Conservation (phyloP, 2,113 vertebrate species). For the Eclectus roratus region DNA sequence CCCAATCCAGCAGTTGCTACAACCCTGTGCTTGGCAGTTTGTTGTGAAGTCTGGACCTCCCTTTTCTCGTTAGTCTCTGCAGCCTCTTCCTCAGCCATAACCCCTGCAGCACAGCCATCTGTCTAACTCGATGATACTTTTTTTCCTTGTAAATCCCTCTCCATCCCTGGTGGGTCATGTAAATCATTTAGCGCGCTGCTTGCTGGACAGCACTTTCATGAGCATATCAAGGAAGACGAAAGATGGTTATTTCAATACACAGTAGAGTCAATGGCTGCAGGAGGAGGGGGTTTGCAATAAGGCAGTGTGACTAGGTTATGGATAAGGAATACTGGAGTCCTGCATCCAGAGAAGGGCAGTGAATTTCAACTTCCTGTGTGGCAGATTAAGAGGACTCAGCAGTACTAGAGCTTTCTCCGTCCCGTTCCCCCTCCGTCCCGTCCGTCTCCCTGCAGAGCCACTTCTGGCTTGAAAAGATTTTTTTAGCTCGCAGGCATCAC, state of each 20-base stretch:
- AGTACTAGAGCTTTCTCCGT: not conserved
- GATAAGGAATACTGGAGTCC: not conserved
- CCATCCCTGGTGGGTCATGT: slow-evolving; percentile 35
- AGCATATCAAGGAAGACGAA: not conserved
- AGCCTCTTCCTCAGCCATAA: slow-evolving; percentile 10
- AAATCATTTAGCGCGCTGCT: not conserved
- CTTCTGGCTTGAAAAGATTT: not conserved
- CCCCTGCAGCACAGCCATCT: slow-evolving; percentile 53
- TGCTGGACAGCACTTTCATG: not conserved
- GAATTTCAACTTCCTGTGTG: not conserved
- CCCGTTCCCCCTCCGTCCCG: too few species aligned
- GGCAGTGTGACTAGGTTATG: not conserved
- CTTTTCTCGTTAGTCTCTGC: not conserved
- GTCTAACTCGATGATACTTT: not conserved
- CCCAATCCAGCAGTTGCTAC: not conserved
- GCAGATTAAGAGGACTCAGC: not conserved
- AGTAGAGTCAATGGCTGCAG: not conserved
- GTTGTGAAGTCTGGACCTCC: not conserved
- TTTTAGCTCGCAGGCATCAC: not conserved
- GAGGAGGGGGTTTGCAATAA: not conserved
- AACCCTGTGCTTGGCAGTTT: not conserved
- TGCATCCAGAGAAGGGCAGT: not conserved
- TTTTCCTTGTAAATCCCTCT: slow-evolving; percentile 29
- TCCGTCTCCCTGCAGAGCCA: not conserved
- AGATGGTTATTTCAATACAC: not conserved